Conservation (phyloP, 1,140 invertebrate species). For the Nomia melanderi region DNA sequence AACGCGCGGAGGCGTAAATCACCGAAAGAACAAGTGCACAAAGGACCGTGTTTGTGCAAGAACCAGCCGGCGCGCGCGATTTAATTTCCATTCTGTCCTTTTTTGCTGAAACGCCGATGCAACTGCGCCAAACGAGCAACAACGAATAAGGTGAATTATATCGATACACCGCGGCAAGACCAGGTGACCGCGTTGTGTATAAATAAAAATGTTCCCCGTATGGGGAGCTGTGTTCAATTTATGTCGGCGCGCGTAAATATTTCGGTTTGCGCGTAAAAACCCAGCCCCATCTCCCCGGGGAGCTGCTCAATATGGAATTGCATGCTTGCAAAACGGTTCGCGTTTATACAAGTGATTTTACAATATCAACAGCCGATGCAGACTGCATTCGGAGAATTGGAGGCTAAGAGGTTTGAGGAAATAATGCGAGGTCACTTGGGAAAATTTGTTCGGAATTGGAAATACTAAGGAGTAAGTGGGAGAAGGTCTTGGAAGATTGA, state of each 20-base stretch:
- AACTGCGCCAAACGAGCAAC: not conserved
- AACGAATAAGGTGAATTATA: not conserved
- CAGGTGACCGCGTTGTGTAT: not conserved
- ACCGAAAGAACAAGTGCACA: not conserved
- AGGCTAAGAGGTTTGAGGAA: no score
- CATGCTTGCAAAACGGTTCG: constrained; percentile 10
- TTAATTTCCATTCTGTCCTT: not conserved
- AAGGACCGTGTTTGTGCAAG: not conserved
- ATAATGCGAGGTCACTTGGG: no score
- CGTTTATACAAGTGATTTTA: no score
- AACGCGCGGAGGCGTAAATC: no score
- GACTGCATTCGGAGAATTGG: no score
- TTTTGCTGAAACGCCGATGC: not conserved
- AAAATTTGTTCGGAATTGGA: no score
- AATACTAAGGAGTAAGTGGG: no score
- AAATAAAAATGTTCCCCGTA: not conserved
- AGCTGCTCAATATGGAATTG: not conserved
- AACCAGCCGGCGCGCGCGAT: not conserved
- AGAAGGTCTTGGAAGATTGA: no score
- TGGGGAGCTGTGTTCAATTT: not conserved
- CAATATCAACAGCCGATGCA: no score
- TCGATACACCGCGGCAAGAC: not conserved
- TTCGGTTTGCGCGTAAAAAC: not conserved
- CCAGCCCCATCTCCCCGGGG: constrained; percentile 5
- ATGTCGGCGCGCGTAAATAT: not conserved